A percentile compares a stretch with the other conserved stretches of the same genome.
Evolutionary conservation across 2,888 invertebrate species (phyloP).

Genomic region (Oasisia sp.): DNA sequence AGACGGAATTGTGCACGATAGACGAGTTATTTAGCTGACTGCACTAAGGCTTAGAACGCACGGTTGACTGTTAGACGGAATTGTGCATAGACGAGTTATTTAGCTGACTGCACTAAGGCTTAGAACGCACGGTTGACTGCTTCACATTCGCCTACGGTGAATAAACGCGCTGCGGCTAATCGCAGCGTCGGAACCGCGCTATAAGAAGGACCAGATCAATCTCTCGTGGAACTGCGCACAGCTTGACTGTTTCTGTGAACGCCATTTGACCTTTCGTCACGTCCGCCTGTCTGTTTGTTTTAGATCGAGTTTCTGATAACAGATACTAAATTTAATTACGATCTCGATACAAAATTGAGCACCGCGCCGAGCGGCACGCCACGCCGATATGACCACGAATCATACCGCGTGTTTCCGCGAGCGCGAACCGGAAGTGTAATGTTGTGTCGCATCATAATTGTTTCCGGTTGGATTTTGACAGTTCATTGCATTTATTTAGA

Average conservation of each 20-base stretch:
- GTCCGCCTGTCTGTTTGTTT: constrained; percentile 6
- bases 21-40: background rate
- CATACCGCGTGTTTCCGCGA: background rate
- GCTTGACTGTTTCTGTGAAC: background rate
- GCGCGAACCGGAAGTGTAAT: background rate
- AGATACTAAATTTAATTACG: constrained; percentile 11
- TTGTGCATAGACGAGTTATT: background rate
- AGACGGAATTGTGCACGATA: background rate
- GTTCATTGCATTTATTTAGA: too few relatives aligned
- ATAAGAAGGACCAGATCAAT: background rate
- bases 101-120: background rate
- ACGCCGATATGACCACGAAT: background rate
- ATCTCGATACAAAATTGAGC: constrained; percentile 11
- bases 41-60: background rate
- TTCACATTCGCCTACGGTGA: background rate
- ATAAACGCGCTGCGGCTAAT: background rate
- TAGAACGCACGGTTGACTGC: background rate
- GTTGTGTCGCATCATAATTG: background rate
- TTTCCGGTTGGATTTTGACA: background rate
- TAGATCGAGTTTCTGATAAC: constrained; percentile 10
- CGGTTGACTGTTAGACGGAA: background rate
- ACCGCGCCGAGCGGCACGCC: background rate
- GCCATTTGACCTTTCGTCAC: constrained; percentile 17
- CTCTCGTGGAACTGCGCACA: background rate
- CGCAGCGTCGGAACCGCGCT: background rate